These are phyloP conservation scores for Magallana angulata DNA, from an alignment of 1,140 invertebrate species.

Conservation along the genomic window DNA sequence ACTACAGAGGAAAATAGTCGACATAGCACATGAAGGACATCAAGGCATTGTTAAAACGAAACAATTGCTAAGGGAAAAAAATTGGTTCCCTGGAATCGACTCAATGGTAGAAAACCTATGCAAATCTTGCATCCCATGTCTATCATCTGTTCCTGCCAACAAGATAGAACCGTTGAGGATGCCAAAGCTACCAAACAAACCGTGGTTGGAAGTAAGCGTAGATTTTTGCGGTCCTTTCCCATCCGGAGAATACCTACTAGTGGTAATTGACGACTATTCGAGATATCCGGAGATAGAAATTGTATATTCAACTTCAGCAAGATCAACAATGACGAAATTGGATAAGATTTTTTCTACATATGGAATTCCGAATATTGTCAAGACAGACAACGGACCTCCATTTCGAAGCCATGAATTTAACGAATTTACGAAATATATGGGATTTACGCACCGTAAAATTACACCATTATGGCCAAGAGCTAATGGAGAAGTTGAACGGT, in stretches of 20 bases:
- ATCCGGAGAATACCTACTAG: slow-evolving; percentile 59
- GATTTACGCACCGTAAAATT: slow-evolving; percentile 60
- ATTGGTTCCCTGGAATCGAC: slow-evolving; percentile 75
- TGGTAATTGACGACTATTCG: slow-evolving; percentile 61
- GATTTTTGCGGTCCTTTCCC: slow-evolving; percentile 70
- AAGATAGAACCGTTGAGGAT: slow-evolving; percentile 63
- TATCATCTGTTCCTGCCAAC: slow-evolving; percentile 47
- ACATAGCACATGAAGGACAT: slow-evolving; percentile 64
- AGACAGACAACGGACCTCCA: slow-evolving; percentile 60
- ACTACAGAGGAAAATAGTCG: slow-evolving; percentile 47
- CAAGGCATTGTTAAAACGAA: slow-evolving; percentile 70
- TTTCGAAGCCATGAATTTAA: slow-evolving; percentile 50
- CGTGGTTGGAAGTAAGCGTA: slow-evolving; percentile 60
- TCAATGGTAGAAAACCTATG: slow-evolving; percentile 63
- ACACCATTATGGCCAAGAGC: slow-evolving; percentile 62
- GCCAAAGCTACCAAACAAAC: slow-evolving; percentile 40
- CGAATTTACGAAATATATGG: slow-evolving; percentile 25
- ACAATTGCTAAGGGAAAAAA: slow-evolving; percentile 69
- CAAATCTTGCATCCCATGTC: slow-evolving; percentile 68
- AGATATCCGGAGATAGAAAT: slow-evolving; percentile 44
- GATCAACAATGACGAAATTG: slow-evolving; percentile 29
- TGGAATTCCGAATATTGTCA: slow-evolving; percentile 58
- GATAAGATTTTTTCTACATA: slow-evolving; percentile 41
- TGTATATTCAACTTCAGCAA: slow-evolving; percentile 21
- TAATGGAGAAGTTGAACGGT: slow-evolving; percentile 59